Evolutionary conservation across 2,888 invertebrate species (phyloP).

Genomic region (Augiades crinisus): DNA sequence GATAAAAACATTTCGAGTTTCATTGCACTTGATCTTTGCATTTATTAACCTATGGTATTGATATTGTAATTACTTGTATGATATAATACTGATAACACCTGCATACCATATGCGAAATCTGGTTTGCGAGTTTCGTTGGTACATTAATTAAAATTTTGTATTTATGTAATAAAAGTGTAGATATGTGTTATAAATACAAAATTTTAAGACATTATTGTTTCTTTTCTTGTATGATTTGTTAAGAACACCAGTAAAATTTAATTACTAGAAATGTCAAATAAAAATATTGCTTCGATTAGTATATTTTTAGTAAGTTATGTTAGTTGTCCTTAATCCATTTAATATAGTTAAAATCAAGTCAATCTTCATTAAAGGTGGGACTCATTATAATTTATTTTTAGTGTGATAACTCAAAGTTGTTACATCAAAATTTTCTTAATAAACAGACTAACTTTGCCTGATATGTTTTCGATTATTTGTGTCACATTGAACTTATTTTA

Average conservation of each 20-base stretch:
- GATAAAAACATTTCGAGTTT: constrained; percentile 64
- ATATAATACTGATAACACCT: constrained; percentile 76
- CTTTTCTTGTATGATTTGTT: constrained; percentile 72
- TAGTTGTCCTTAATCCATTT: constrained; percentile 64
- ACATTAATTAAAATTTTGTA: constrained; percentile 80
- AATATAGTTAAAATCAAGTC: constrained; percentile 68
- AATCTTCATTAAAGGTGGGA: constrained; percentile 62
- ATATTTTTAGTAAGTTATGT: constrained; percentile 73
- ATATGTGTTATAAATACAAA: constrained; percentile 82
- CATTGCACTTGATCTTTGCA: constrained; percentile 82
- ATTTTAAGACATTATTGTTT: constrained; percentile 78
- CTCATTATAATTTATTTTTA: constrained; percentile 77
- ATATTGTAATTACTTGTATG: constrained; percentile 82
- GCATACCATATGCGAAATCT: constrained; percentile 77
- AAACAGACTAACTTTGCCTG: constrained; percentile 78
- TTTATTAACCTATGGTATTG: constrained; percentile 82
- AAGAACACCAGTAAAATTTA: constrained; percentile 70
- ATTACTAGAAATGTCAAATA: constrained; percentile 67
- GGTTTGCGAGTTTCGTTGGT: constrained; percentile 80
- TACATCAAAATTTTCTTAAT: constrained; percentile 75
- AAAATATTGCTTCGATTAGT: constrained; percentile 74
- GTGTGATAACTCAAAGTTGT: constrained; percentile 75
- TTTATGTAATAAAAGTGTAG: constrained; percentile 82
- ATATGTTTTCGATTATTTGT: constrained; percentile 50
- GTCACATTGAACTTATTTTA: constrained; percentile 24